Percentiles rank a stretch among this genome's conserved stretches.
Evolutionary conservation across 2,888 invertebrate genomes (phyloP).

Genomic region (Halictus quadricinctus): DNA sequence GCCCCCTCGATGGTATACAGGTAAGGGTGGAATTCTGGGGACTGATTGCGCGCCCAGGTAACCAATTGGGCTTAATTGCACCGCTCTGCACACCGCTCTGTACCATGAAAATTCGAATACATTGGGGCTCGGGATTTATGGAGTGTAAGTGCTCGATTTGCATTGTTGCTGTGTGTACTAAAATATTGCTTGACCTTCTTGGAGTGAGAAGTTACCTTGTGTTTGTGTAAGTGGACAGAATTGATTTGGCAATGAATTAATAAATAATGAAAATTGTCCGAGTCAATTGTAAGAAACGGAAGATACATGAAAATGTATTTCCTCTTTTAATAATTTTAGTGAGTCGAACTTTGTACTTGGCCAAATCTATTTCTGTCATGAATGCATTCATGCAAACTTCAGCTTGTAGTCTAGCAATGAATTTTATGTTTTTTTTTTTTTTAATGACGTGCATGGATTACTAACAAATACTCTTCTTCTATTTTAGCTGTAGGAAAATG

Average conservation of each 20-base stretch:
- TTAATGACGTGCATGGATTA: too few species aligned
- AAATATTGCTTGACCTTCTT: background rate
- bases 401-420: too few species aligned
- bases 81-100: background rate
- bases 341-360: too few species aligned
- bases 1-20: background rate
- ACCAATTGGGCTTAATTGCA: background rate
- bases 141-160: background rate
- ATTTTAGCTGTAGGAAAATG: too few species aligned
- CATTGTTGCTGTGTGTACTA: background rate
- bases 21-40: slow-evolving; percentile 16
- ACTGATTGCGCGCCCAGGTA: background rate
- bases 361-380: too few species aligned
- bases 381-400: too few species aligned
- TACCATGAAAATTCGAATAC: background rate
- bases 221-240: background rate
- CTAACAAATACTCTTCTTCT: too few species aligned
- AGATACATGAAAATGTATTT: background rate
- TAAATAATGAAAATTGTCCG: background rate
- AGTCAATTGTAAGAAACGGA: background rate
- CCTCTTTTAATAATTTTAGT: background rate
- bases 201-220: background rate
- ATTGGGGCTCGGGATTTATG: background rate
- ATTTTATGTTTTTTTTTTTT: too few species aligned
- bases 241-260: too few species aligned